Conservation (phyloP, 1,140 invertebrate species). For the Muscidifurax raptorellus region DNA sequence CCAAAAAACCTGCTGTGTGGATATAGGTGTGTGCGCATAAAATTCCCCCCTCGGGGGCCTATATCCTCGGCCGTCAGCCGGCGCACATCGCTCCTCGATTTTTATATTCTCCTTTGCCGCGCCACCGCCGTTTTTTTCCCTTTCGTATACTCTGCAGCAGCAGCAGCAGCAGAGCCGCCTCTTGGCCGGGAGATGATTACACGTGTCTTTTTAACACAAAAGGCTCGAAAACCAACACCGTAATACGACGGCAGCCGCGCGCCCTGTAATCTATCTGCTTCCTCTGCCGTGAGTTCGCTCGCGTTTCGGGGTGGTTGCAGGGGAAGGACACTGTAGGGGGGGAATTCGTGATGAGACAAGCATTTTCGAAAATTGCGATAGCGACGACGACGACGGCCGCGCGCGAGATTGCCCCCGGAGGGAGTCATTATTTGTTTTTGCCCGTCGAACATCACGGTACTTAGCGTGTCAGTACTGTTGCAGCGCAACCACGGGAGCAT, state of each 20-base stretch:
- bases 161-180: slow-evolving; percentile 42
- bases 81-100: slow-evolving; percentile 55
- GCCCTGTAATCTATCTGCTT: slow-evolving; percentile 74
- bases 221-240: slow-evolving; percentile 77
- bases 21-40: slow-evolving; percentile 42
- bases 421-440: slow-evolving; percentile 73
- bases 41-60: slow-evolving; percentile 47
- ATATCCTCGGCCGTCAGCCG: slow-evolving; percentile 51
- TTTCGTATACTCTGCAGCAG: slow-evolving; percentile 56
- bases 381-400: slow-evolving; percentile 26
- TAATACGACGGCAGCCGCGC: slow-evolving; percentile 71
- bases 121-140: slow-evolving; percentile 50
- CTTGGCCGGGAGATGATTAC: slow-evolving; percentile 70
- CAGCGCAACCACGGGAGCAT: slow-evolving; percentile 52
- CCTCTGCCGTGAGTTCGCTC: slow-evolving; percentile 14
- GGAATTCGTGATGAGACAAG: slow-evolving; percentile 72
- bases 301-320: background rate
- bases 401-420: slow-evolving; percentile 3
- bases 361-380: slow-evolving; percentile 74
- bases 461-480: slow-evolving; percentile 65
- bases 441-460: slow-evolving; percentile 65
- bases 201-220: slow-evolving; percentile 77
- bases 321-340: slow-evolving; percentile 37
- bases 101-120: slow-evolving; percentile 49
- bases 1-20: slow-evolving; percentile 46